A percentile compares a stretch with the other conserved stretches of the same genome.
Conservation (phyloP, 2,797 vertebrate species). For the Microtus agrestis region DNA sequence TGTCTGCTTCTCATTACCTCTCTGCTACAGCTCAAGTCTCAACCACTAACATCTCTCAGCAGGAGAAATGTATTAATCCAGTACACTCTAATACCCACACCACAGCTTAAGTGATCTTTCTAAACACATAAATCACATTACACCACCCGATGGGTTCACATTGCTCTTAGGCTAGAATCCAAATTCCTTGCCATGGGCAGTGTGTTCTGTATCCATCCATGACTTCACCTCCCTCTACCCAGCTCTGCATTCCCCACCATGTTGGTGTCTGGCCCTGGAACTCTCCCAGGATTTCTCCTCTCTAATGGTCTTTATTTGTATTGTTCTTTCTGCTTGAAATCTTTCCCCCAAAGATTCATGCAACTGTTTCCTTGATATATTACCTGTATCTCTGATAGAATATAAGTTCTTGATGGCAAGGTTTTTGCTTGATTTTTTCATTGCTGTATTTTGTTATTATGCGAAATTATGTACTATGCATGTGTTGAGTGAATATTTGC, state of each 20-base stretch:
- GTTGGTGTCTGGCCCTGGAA: not conserved
- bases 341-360: not conserved
- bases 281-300: not conserved
- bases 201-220: not conserved
- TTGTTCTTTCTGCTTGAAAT: not conserved
- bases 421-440: not conserved
- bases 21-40: not conserved
- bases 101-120: not conserved
- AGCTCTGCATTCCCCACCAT: not conserved
- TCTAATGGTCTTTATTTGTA: not conserved
- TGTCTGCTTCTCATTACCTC: conserved; percentile 15
- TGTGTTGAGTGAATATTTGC: not conserved
- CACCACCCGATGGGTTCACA: not conserved
- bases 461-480: not conserved
- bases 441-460: not conserved
- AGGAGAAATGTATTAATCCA: not conserved
- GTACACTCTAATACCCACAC: not conserved
- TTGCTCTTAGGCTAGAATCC: not conserved
- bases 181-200: not conserved
- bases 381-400: not conserved
- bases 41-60: not conserved
- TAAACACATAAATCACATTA: not conserved
- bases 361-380: not conserved
- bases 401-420: not conserved
- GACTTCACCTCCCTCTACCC: not conserved